Evolutionary conservation across 2,888 invertebrate species (phyloP).

Genomic region (Scaptomyza cyrtandrae): DNA sequence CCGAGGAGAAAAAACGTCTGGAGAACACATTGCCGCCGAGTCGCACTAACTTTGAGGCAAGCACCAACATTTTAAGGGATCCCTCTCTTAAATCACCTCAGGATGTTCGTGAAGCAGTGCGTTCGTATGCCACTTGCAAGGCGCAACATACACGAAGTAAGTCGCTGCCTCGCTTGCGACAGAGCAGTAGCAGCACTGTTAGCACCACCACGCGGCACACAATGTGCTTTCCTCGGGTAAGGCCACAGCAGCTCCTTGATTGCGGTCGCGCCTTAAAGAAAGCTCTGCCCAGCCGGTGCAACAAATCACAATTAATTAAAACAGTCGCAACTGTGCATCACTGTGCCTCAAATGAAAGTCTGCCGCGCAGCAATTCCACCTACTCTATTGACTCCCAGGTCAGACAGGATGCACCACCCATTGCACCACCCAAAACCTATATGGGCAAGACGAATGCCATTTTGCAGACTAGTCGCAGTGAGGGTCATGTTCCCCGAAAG

Average conservation of each 20-base stretch:
- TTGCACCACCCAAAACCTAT: conserved; percentile 66
- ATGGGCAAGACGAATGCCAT: conserved; percentile 49
- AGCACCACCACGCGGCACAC: conserved; percentile 76
- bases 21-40: conserved; percentile 83
- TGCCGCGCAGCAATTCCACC: conserved; percentile 83
- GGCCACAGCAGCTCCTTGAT: conserved; percentile 57
- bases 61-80: conserved; percentile 84
- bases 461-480: conserved; percentile 70
- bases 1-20: conserved; percentile 86
- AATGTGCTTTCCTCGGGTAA: conserved; percentile 72
- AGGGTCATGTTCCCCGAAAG: conserved; percentile 74
- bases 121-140: conserved; percentile 82
- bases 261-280: conserved; percentile 56
- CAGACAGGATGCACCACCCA: conserved; percentile 64
- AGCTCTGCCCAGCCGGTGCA: conserved; percentile 40
- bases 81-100: conserved; percentile 87
- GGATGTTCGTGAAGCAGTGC: conserved; percentile 86
- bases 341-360: conserved; percentile 79
- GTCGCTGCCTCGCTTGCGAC: conserved; percentile 79
- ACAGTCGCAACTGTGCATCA: conserved; percentile 46
- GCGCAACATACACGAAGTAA: conserved; percentile 82
- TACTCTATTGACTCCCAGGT: conserved; percentile 83
- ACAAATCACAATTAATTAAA: conserved; percentile 57
- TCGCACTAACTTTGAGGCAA: conserved; percentile 83
- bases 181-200: conserved; percentile 59